Percentiles rank a stretch among this genome's conserved stretches.
These are phyloP conservation scores for Sardinella longiceps DNA, from an alignment of 2,797 vertebrate species.

Conservation along the genomic window DNA sequence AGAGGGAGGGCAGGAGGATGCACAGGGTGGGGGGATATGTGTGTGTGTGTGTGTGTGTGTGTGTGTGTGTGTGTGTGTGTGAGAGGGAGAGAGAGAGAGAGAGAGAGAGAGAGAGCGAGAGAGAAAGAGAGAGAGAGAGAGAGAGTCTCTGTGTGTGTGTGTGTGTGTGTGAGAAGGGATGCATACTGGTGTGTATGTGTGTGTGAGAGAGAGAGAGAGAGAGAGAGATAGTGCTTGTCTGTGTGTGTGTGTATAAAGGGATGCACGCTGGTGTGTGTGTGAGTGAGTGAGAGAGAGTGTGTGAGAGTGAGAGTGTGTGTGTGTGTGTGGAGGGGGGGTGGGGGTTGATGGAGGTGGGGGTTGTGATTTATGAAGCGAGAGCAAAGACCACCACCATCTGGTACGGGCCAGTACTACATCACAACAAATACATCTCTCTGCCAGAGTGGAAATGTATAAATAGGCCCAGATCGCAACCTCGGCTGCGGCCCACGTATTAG, in stretches of 20 bases:
- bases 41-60: background rate
- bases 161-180: slow-evolving; percentile 55
- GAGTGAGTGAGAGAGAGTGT: slow-evolving; percentile 48
- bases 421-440: slow-evolving; percentile 30
- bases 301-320: slow-evolving; percentile 40
- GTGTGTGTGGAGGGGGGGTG: background rate
- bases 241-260: background rate
- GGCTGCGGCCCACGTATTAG: slow-evolving; percentile 73
- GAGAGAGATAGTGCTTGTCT: slow-evolving; percentile 46
- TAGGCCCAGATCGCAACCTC: slow-evolving; percentile 67
- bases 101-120: slow-evolving; percentile 46
- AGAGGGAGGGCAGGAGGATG: slow-evolving; percentile 57
- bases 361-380: slow-evolving; percentile 78
- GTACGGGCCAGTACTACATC: slow-evolving; percentile 69
- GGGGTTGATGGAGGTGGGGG: slow-evolving; percentile 17
- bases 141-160: background rate
- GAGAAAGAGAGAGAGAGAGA: background rate
- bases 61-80: background rate
- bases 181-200: background rate
- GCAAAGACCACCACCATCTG: slow-evolving; percentile 81
- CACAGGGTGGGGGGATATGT: background rate
- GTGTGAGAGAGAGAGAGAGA: slow-evolving; percentile 35
- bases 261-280: slow-evolving; percentile 9
- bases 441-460: slow-evolving; percentile 54
- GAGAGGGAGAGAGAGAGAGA: slow-evolving; percentile 40